These are phyloP conservation scores for Panagrolaimus sp. DNA, from an alignment of 1,140 invertebrate genomes.

Conservation along the genomic window DNA sequence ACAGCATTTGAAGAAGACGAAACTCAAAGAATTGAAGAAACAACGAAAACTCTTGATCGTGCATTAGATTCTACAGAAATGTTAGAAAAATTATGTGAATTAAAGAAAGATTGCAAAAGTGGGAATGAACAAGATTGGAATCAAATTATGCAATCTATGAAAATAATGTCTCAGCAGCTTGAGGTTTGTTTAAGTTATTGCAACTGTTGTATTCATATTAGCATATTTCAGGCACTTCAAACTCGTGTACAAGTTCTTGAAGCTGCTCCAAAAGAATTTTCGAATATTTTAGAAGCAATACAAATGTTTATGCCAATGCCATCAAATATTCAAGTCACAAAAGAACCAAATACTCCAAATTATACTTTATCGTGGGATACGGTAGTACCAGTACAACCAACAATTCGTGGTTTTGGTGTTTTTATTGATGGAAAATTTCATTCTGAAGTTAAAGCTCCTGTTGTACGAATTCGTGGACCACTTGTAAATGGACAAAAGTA, in stretches of 20 bases:
- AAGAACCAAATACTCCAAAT: neutral
- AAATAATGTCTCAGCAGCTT: neutral
- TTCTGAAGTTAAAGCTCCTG: neutral
- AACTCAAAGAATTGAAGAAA: too few relatives aligned
- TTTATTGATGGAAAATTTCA: neutral
- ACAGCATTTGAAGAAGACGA: too few relatives aligned
- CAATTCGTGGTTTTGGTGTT: neutral
- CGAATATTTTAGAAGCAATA: neutral
- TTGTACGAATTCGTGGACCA: neutral
- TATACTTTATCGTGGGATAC: neutral
- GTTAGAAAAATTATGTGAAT: too few relatives aligned
- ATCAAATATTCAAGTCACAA: neutral
- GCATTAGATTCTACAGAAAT: too few relatives aligned
- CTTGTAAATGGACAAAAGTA: neutral
- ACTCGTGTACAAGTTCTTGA: neutral
- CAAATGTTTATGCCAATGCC: slow-evolving; percentile 9
- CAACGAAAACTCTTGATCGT: too few relatives aligned
- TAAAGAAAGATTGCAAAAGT: too few relatives aligned
- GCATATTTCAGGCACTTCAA: neutral
- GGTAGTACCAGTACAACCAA: neutral
- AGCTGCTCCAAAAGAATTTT: neutral
- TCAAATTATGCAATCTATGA: neutral
- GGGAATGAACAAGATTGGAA: too few relatives aligned
- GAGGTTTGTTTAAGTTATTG: neutral
- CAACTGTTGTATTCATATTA: too few relatives aligned